phyloP scores from a whole-genome alignment of 2,797 vertebrate species.

The Tachyglossus aculeatus region DNA sequence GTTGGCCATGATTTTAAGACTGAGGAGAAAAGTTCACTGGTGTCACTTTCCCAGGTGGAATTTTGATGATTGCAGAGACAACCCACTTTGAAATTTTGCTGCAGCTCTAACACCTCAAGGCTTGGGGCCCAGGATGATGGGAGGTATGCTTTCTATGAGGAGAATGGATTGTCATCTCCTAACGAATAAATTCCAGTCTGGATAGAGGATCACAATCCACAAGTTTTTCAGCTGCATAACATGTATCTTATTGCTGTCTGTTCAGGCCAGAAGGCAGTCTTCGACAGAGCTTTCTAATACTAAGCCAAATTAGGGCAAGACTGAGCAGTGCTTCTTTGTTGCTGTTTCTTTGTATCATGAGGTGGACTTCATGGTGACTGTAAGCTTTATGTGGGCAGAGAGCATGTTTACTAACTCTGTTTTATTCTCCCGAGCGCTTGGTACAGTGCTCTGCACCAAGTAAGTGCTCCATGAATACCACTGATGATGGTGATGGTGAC shows the following conservation, averaged over 20 bases:
- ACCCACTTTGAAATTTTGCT: neutral
- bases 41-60: neutral
- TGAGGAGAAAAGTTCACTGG: too few species aligned
- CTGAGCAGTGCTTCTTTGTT: neutral
- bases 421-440: too few species aligned
- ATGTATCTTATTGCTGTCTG: conserved; percentile 3
- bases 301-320: conserved; percentile 35
- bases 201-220: accelerated
- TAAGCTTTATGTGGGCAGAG: too few species aligned
- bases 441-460: too few species aligned
- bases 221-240: conserved; percentile 18
- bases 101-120: neutral
- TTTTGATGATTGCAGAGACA: neutral
- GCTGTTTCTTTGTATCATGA: neutral
- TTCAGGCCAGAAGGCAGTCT: conserved; percentile 10
- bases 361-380: neutral
- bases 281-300: neutral
- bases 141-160: neutral
- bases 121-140: accelerated
- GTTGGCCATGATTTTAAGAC: too few species aligned
- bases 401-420: too few species aligned
- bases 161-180: neutral
- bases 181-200: neutral
- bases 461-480: too few species aligned
- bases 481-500: too few species aligned